Conservation (phyloP, 2,113 vertebrate species). For the Tapirus terrestris region DNA sequence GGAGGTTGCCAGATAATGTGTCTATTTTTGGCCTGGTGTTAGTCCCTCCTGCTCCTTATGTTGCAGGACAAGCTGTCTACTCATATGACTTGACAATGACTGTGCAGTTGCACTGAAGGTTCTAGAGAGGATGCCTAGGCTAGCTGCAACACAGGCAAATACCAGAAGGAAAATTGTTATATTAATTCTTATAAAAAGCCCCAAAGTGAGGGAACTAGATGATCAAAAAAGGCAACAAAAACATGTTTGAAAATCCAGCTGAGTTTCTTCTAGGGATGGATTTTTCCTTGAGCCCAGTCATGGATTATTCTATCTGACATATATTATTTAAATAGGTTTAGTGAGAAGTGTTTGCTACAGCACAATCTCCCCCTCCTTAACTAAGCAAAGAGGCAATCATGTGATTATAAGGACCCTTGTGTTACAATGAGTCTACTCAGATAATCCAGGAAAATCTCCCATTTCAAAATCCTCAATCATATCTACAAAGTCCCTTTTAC, state of each 20-base stretch:
- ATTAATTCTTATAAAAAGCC: background rate
- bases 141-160: background rate
- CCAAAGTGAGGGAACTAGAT: background rate
- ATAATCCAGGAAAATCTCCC: background rate
- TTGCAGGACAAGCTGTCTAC: background rate
- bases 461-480: background rate
- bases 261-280: background rate
- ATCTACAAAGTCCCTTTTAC: background rate
- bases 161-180: background rate
- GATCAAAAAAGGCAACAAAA: background rate
- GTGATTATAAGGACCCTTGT: background rate
- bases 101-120: background rate
- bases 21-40: background rate
- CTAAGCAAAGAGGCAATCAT: background rate
- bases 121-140: background rate
- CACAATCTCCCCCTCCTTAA: background rate
- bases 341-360: background rate
- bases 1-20: background rate
- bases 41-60: background rate
- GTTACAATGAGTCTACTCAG: background rate
- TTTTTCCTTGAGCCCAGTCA: background rate
- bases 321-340: background rate
- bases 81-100: background rate
- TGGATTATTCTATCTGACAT: background rate
- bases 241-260: background rate